These are phyloP conservation scores for Epiblema foenella DNA, from an alignment of 2,888 invertebrate genomes.

Conservation along the genomic window DNA sequence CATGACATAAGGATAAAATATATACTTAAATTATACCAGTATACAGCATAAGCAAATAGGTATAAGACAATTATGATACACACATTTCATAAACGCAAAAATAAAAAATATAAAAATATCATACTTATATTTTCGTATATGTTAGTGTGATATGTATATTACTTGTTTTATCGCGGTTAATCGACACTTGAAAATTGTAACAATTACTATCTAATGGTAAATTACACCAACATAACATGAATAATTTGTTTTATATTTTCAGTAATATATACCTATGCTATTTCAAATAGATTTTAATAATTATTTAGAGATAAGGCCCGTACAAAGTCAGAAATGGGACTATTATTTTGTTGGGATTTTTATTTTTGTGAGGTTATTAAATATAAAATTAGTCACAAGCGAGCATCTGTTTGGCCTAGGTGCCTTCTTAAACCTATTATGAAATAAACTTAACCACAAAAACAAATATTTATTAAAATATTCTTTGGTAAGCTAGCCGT, in stretches of 20 bases:
- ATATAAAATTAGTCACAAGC: neutral
- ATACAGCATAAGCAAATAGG: neutral
- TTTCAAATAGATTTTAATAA: neutral
- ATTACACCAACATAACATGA: constrained; percentile 10
- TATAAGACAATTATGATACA: constrained; percentile 3
- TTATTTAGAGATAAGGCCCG: neutral
- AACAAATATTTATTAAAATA: constrained; percentile 50
- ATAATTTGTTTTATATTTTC: constrained; percentile 15
- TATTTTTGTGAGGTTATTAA: neutral
- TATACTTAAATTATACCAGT: neutral
- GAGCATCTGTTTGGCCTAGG: neutral
- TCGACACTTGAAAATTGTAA: constrained; percentile 17
- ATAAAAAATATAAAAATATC: constrained; percentile 26
- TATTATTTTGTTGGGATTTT: neutral
- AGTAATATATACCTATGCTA: neutral
- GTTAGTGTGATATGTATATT: constrained; percentile 41
- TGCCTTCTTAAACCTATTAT: neutral
- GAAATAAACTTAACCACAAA: constrained; percentile 44
- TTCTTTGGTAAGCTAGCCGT: constrained; percentile 82
- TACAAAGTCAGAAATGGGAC: neutral
- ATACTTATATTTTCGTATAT: constrained; percentile 7
- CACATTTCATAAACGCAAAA: constrained; percentile 7
- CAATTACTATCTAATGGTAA: constrained; percentile 31
- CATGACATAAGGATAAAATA: neutral
- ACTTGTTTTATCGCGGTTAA: constrained; percentile 30